Conservation (phyloP, 2,888 invertebrate genomes). For the Rhagium mordax region DNA sequence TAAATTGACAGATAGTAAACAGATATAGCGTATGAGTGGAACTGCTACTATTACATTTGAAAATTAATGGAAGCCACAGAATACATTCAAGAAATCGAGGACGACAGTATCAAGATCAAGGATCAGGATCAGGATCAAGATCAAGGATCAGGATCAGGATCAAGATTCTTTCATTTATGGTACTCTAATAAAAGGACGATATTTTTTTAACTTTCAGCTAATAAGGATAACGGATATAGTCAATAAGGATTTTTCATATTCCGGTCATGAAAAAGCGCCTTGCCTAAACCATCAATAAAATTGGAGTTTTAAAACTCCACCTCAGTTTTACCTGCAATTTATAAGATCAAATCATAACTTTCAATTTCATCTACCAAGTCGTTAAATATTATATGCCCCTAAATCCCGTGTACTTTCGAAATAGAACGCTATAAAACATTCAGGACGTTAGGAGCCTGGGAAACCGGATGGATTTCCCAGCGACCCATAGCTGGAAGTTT, state of each 20-base stretch:
- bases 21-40: too few species aligned
- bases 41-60: too few species aligned
- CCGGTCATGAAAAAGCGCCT: neutral
- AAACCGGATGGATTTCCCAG: neutral
- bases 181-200: too few species aligned
- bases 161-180: too few species aligned
- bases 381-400: neutral
- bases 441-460: neutral
- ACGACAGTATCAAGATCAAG: too few species aligned
- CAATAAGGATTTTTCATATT: neutral
- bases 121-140: too few species aligned
- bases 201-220: too few species aligned
- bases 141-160: too few species aligned
- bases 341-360: neutral
- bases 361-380: neutral
- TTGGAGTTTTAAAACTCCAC: neutral
- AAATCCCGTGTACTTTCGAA: neutral
- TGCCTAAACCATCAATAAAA: neutral
- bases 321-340: neutral
- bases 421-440: constrained; percentile 5
- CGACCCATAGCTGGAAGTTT: neutral
- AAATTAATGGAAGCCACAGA: too few species aligned
- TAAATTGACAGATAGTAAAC: too few species aligned
- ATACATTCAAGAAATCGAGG: too few species aligned
- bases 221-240: neutral